Evolutionary conservation across 2,888 invertebrate species (phyloP), one percentile per base, ranked within the genome.

Genomic region (Endomychus coccineus): DNA sequence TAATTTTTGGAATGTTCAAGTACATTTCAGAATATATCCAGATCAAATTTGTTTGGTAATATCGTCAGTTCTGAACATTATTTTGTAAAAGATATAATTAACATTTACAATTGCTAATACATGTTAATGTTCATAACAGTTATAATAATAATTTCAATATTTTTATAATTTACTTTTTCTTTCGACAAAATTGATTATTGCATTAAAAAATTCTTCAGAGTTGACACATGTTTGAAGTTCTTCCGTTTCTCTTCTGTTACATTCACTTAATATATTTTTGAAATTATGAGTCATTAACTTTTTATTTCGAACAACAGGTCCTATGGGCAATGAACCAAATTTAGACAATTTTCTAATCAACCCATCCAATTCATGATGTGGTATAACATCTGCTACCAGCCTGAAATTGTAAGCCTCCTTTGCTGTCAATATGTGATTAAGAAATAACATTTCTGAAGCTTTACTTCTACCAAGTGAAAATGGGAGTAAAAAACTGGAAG

Each of bases 401-500:
- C 88, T 84, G 55, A 74, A 74, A 24, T 78, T 68, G 30, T 75
- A 69, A 0, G 95, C 96, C 67, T 94, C 90, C 34, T 70, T 54
- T 0, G 90, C 88, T 15, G 75, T 73, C 58, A 96, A 69, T 66
- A 80, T 87, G 50, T 83, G 73, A 52, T 83, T 84, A 46, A 89
- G 78, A 36, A 59, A 48, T 10, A 66, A 32, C 40, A 59, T 42
- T 45, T 63, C 63, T 1, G 52, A 52, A 59, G 79, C 84, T 71
- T 85, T 88, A 39, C 82, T 78, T 34, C 74, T 71, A 4, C 96
- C 96, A 69, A 97, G 75, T 32, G 92, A 69, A 53, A 70, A 70
- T 1, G 96, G 90, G 61, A 94, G 92, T 34, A 80, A 80, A 51
- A 79, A 83, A 12, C 88, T 80, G 2, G 94, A 90, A 57, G 90